Evolutionary conservation across 2,888 invertebrate genomes (phyloP).

Genomic region (Rapana venosa): DNA sequence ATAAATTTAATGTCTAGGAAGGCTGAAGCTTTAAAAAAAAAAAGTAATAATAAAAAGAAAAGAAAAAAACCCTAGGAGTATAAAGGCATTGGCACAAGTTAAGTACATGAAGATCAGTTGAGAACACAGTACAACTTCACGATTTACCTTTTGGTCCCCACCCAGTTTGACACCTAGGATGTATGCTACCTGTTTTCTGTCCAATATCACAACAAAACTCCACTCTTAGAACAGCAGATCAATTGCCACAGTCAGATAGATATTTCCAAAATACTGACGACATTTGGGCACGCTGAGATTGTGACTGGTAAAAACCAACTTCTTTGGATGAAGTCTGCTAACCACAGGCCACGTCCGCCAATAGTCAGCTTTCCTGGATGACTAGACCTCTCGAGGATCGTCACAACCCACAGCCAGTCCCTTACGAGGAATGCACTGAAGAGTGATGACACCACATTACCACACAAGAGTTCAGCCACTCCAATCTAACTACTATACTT

Average conservation of each 20-base stretch:
- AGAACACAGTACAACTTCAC: neutral
- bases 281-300: neutral
- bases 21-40: neutral
- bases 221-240: neutral
- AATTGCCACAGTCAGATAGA: neutral
- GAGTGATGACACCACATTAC: neutral
- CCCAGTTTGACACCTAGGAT: slow-evolving; percentile 7
- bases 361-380: neutral
- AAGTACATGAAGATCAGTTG: neutral
- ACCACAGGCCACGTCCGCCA: neutral
- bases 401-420: neutral
- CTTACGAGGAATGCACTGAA: slow-evolving; percentile 40
- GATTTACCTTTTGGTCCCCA: slow-evolving; percentile 38
- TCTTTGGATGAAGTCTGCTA: neutral
- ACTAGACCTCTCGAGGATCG: slow-evolving; percentile 13
- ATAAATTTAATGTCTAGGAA: neutral
- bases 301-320: slow-evolving; percentile 8
- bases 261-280: slow-evolving; percentile 36
- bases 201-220: slow-evolving; percentile 36
- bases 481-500: neutral
- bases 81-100: neutral
- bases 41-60: too few relatives aligned
- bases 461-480: slow-evolving; percentile 19
- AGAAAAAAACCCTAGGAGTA: neutral
- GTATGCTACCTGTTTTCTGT: slow-evolving; percentile 25